Percentiles rank a stretch among this genome's conserved stretches.
These are phyloP conservation scores for Ceriagrion tenellum DNA, from an alignment of 2,888 invertebrate genomes.

Conservation along the genomic window DNA sequence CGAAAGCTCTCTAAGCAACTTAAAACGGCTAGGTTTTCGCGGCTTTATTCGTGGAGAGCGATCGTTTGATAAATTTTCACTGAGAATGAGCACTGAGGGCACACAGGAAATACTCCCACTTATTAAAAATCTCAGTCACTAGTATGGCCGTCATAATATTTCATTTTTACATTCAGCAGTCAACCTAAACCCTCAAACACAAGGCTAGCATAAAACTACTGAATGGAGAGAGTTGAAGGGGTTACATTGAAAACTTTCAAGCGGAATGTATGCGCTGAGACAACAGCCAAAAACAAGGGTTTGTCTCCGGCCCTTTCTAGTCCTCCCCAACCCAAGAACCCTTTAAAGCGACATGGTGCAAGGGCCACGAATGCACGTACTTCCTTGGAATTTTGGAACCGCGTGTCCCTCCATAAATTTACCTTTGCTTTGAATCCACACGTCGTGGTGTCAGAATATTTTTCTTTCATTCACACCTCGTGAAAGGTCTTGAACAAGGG, in stretches of 20 bases:
- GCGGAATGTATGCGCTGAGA: neutral
- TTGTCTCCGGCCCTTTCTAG: neutral
- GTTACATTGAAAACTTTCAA: neutral
- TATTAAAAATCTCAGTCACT: neutral
- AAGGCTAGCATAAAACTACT: neutral
- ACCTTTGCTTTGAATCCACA: neutral
- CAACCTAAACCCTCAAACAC: neutral
- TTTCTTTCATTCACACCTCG: constrained; percentile 49
- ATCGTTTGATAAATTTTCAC: no score
- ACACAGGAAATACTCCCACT: neutral
- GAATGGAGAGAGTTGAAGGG: neutral
- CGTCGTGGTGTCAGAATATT: constrained; percentile 35
- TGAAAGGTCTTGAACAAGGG: neutral
- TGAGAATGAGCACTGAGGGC: neutral
- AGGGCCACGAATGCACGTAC: neutral
- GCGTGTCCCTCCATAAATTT: constrained; percentile 34
- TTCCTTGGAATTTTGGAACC: constrained; percentile 48
- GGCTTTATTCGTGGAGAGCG: no score
- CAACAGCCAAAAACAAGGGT: neutral
- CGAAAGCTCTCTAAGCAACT: no score
- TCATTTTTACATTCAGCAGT: neutral
- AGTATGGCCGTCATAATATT: neutral
- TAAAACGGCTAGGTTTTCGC: no score
- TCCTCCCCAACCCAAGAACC: neutral
- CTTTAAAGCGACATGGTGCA: neutral